Base-by-base conservation (phyloP, 2,797 vertebrate species). In the Tympanoctomys barrerae region DNA sequence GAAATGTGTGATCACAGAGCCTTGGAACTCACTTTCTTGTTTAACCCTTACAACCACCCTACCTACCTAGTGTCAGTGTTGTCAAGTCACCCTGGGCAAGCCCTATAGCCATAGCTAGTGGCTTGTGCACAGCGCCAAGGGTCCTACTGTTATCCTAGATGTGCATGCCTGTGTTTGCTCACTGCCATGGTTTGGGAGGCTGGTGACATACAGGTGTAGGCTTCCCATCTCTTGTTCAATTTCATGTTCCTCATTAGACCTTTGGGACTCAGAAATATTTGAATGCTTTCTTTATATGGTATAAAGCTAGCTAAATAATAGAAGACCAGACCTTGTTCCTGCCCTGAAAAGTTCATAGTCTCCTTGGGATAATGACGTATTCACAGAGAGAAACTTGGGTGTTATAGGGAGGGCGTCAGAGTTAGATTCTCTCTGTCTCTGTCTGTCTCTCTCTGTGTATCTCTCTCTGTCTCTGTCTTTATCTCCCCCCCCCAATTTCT, bases 301-400 rank as follows among this genome's bases (percentile, higher is more conserved):
- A 68, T 81, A 84, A 89, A 90, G 26, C 46, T 71, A 80, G 91
- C 62, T 85, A 62, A 31, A 26, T 46, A 16, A 62, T 80, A 81
- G 26, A 31, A 62, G 78, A 19, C 22, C 61, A 49, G 79, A 89
- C 64, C 62, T 84, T 42, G 10, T 68, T 61, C 66, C 52, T 46
- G 75, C 89, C 64, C 89, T 94, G 21, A 71, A 96, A 96, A 71
- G 33, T 77, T 18, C 71, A 54, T 68, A 42, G 52, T 92, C 73
- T 93, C 28, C 1, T 61, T 46, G 21, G 79, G 59, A 81, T 91
- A 81, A 81, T 24, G 77, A 87, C 46, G 61, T 77, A 73, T 84
- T 97, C 87, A 82, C 9, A 33, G 61, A 2, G 19, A 84, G 92
- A 83, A 39, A 61, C 33, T 3, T 10, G 75, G 52, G 21, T 19